Base-by-base conservation (phyloP, 2,888 invertebrate species). In the Diadegma fenestrale region DNA sequence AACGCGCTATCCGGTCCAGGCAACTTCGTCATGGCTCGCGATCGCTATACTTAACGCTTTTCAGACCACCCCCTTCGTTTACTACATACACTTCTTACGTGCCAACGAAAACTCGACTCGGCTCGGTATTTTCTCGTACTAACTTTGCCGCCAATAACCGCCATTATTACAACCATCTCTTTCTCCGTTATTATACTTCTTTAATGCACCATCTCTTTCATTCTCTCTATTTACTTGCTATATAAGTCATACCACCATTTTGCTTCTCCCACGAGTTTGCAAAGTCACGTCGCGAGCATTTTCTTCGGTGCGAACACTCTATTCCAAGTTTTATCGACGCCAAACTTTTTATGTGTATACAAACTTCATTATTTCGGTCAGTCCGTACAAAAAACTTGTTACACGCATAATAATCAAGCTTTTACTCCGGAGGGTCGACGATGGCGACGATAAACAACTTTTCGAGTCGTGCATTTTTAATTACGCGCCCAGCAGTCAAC, bases 21-120 rank as follows among this genome's bases (percentile, higher is more conserved):
- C 63, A 82, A 85, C 82, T 82, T 82, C 48, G 78, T 75, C 75
- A 82, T 85, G 75, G 75, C 78, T 58, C 75, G 12, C 54, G 64
- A 26, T 71, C 66, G 41, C 73, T 64, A 17, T 51, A 58, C 26
- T 75, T 75, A 80, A 64, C 63, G 41, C 75, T 64, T 63, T 68
- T 58, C 14, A 58, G 58, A 58, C 51, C 41, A 43, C 22, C 51
- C 51, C 33, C 68, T 81, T 85, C n/a, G 71, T 75, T 73, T 61
- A 63, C 71, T 54, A 22, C 37, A n/a, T n/a, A 37, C 37, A 8
- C 72, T 73, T 72, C 61, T 72, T 48, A 37, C 64, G 61, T 45
- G 54, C 54, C 61, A 68, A 48, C 48, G 72, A 71, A 58, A 63
- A 6, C 37, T 2, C 37, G 33, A 30, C 73, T 26, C 66, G 19